A percentile compares a stretch with the other conserved stretches of the same genome.
phyloP scores from a whole-genome alignment of 2,888 invertebrate genomes.

The Drosophila tanythrix region DNA sequence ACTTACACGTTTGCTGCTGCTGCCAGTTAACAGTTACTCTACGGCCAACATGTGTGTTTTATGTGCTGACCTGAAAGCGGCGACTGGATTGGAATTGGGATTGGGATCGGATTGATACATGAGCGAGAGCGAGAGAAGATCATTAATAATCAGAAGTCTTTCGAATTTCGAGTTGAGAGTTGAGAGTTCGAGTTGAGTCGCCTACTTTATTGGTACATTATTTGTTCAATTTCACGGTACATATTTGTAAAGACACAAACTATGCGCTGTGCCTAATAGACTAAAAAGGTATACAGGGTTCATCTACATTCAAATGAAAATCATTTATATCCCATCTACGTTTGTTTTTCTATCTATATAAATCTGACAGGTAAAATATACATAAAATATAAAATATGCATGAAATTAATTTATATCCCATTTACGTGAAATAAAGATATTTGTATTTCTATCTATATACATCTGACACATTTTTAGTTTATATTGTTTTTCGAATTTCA shows the following conservation, averaged over 20 bases:
- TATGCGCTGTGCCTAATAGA: background rate
- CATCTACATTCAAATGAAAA: background rate
- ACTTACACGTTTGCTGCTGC: constrained; percentile 8
- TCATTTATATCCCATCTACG: background rate
- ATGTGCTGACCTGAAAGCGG: constrained; percentile 40
- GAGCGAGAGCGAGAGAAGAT: constrained; percentile 56
- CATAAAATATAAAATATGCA: no score
- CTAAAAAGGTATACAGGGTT: background rate
- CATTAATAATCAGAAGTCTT: constrained; percentile 81
- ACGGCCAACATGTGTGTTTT: background rate
- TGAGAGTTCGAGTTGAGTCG: constrained; percentile 51
- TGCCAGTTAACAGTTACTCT: constrained; percentile 10
- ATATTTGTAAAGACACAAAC: constrained; percentile 59
- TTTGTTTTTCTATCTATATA: background rate
- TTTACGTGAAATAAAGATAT: no score
- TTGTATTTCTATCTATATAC: no score
- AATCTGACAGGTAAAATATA: no score
- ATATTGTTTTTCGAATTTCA: constrained; percentile 5
- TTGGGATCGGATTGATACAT: constrained; percentile 61
- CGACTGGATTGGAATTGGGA: background rate
- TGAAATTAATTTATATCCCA: no score
- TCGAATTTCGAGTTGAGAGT: constrained; percentile 14
- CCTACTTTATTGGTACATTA: constrained; percentile 77
- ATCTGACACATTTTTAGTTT: no score
- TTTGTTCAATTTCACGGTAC: constrained; percentile 80